phyloP scores from a whole-genome alignment of 2,113 vertebrate genomes.

The cat (Felis catus) region F.catus_Fca126_mat1.0 CM031419.1:7881001-7881500 shows the following conservation, averaged over 20 bases:
- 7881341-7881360: neutral
- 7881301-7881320: rapidly evolving
- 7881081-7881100: neutral
- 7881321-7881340: too few species aligned
- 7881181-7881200: neutral
- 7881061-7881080: neutral
- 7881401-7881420: neutral
- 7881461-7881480: neutral
- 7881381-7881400: too few species aligned
- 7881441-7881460: neutral
- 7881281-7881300: neutral
- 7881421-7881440: neutral
- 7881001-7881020: neutral
- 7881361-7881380: neutral
- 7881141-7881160: rapidly evolving
- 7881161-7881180: neutral
- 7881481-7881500: too few species aligned
- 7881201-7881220: neutral
- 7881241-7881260: neutral
- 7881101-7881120: too few species aligned
- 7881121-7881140: neutral
- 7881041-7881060: rapidly evolving
- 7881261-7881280: too few species aligned
- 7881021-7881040: neutral
- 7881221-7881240: neutral